Conservation (phyloP, 2,888 invertebrate genomes). For the Calliopum simillimum region DNA sequence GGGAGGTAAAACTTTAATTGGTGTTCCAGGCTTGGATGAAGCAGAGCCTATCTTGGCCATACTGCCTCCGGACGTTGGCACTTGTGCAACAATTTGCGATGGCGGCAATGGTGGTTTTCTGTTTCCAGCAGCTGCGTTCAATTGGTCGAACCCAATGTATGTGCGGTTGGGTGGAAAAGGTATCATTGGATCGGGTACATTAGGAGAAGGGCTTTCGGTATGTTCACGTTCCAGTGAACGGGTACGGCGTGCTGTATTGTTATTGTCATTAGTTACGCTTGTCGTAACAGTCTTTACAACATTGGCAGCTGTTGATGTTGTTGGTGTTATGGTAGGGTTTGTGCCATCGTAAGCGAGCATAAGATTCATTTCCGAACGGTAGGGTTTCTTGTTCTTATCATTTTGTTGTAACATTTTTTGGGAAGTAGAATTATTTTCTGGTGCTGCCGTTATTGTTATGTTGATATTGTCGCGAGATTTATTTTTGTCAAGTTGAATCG, state of each 20-base stretch:
- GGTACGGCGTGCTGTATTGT: conserved; percentile 40
- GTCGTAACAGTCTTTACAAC: background rate
- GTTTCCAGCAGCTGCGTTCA: conserved; percentile 48
- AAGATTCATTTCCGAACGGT: conserved; percentile 67
- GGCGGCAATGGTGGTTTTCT: conserved; percentile 46
- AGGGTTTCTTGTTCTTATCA: conserved; percentile 61
- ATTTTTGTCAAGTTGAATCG: conserved; percentile 62
- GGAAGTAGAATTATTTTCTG: conserved; percentile 3
- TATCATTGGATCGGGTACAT: conserved; percentile 65
- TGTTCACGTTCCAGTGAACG: conserved; percentile 59
- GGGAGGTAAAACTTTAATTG: conserved; percentile 53
- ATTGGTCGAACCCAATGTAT: conserved; percentile 64
- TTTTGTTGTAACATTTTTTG: conserved; percentile 39
- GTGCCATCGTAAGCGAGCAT: conserved; percentile 62
- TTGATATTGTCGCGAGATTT: conserved; percentile 57
- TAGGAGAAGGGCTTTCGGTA: conserved; percentile 62
- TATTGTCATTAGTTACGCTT: background rate
- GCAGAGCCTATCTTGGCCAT: background rate
- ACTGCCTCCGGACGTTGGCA: conserved; percentile 30
- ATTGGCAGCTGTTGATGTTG: conserved; percentile 35
- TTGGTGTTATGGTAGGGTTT: conserved; percentile 57
- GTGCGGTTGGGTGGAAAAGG: conserved; percentile 65
- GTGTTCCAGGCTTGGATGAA: conserved; percentile 45
- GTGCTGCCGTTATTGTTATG: conserved; percentile 26
- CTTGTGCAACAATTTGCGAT: conserved; percentile 37